A percentile compares a stretch with the other conserved stretches of the same genome.
Evolutionary conservation across 2,888 invertebrate genomes (phyloP).

Genomic region (Rotaria sp.): DNA sequence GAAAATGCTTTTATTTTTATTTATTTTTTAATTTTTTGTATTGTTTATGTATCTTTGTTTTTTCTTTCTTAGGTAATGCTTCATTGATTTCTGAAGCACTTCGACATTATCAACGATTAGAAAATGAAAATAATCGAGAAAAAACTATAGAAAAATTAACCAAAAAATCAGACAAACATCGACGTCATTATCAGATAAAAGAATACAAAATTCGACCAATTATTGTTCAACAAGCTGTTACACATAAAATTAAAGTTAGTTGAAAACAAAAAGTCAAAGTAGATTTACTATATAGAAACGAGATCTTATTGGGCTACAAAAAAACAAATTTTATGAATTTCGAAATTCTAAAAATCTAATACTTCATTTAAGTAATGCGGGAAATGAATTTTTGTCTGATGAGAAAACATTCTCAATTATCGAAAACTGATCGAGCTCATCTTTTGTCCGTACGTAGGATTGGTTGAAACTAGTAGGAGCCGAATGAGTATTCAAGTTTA

Average conservation of each 20-base stretch:
- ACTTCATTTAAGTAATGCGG: background rate
- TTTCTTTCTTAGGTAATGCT: background rate
- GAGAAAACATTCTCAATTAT: too few relatives aligned
- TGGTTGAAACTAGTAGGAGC: too few relatives aligned
- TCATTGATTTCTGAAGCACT: constrained; percentile 25
- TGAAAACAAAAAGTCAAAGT: too few relatives aligned
- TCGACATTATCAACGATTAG: constrained; percentile 24
- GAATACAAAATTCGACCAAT: background rate
- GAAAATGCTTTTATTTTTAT: background rate
- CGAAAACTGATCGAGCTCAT: too few relatives aligned
- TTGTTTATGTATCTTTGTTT: background rate
- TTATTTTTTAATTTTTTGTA: background rate
- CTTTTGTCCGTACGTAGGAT: too few relatives aligned
- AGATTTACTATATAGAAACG: too few relatives aligned
- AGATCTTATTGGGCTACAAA: too few relatives aligned
- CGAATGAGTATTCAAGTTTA: too few relatives aligned
- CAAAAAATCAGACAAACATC: constrained; percentile 5
- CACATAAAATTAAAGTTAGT: constrained; percentile 19
- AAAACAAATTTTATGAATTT: background rate
- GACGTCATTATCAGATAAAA: background rate
- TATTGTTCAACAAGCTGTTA: background rate
- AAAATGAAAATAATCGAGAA: constrained; percentile 17
- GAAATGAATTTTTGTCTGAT: too few relatives aligned
- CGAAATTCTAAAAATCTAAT: background rate
- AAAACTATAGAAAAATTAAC: background rate